Base-by-base conservation (phyloP, 1,140 invertebrate species). In the Drosophila quadrilineata region DNA sequence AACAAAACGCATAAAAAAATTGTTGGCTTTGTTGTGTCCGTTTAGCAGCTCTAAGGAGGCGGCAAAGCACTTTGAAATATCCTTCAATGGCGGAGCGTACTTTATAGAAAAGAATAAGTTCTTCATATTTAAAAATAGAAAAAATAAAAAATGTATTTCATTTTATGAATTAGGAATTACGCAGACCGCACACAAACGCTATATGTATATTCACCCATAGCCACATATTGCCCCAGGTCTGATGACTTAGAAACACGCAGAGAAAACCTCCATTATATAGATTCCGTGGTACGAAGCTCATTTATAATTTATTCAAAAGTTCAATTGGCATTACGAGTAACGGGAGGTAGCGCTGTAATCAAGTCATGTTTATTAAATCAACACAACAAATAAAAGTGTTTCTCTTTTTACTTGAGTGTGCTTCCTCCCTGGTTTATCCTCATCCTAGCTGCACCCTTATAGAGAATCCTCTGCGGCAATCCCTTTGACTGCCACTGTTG, bases 351-450 rank as follows among this genome's bases (percentile, higher is more conserved):
- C 43, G 40, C 43, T 35, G 68, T 85, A 75, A 84, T 84, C 70
- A 84, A 84, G 79, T 84, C 79, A 84, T 84, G 64, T 85, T 84
- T 85, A 74, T 85, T 79, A 65, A 77, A 65, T 36, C 36, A 70
- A 74, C 65, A 84, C 57, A 60, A 53, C 58, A 31, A 19, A 63
- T 6, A 22, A 50, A 50, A 76, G 60, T 59, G 63, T 28, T 66
- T 62, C 21, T 36, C 59, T 29, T 48, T 26, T 9, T 40, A 6
- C 28, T 29, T 29, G 5, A 29, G 28, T n/a, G 5, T 9, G 28
- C 2, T 29, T 22, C 12, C 35, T 14, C 16, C 45, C 24, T 26
- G 17, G 29, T 6, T 46, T n/a, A 22, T 0, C 45, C n/a, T 10
- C 16, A 19, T 3, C 29, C n/a, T n/a, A 17, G 17, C 17, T 33